Evolutionary conservation across 2,797 vertebrate species (phyloP), one percentile per base, ranked within the genome.

Genomic region (Gymnothorax reevesii): DNA sequence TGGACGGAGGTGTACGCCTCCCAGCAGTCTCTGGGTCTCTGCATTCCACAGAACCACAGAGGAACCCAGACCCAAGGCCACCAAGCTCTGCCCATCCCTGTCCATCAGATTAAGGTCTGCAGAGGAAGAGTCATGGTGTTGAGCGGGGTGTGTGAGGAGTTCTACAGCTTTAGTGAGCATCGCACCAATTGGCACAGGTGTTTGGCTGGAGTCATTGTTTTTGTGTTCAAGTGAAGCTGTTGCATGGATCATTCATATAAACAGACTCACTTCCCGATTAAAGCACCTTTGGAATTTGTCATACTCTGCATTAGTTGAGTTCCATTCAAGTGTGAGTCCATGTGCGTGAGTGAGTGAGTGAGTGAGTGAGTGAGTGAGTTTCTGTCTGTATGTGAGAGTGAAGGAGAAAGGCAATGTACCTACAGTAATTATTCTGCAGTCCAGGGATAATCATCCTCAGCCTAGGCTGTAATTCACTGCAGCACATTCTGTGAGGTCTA

Each of bases 381-480:
- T n/a, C 22, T 25, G n/a, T 69, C 22, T 25, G 66, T n/a, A 10
- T 25, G 66, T 25, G 66, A 4, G 66, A 7, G 20, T 12, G 27
- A 33, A 25, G 25, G 27, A 5, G 27, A 5, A 27, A 5, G 73
- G 5, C n/a, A 5, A 42, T 25, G 42, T 55, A 3, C 94, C 96
- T 93, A 96, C 95, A 97, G 88, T 96, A 96, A 89, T 97, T 95
- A 85, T 97, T 92, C 71, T 87, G 88, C 83, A 97, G 93, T 2
- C 93, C 94, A 3, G 92, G 91, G 33, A 96, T 89, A 69, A 93
- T 93, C 89, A 96, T 79, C 83, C 87, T 94, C 83, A 88, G 82
- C 86, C 92, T 90, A 3, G 92, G 90, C 87, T 89, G 85, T 84
- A 1, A 57, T 82, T 33, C 83, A 85, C 86, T 77, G 87, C 52